Percentiles rank a stretch among this genome's conserved stretches.
Evolutionary conservation across 2,888 invertebrate species (phyloP).

Genomic region (Leucophora obtusa): DNA sequence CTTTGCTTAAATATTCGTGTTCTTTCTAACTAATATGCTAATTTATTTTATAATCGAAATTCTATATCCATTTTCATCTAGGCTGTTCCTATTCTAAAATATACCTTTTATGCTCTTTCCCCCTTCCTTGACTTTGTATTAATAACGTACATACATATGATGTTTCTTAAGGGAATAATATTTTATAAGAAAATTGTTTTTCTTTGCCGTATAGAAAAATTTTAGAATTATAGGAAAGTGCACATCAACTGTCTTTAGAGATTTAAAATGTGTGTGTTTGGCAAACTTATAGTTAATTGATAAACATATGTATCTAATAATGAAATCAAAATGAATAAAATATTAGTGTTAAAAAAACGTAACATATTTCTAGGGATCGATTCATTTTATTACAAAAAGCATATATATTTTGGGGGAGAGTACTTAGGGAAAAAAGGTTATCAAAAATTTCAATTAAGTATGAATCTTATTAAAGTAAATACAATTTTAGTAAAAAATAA

Average conservation of each 20-base stretch:
- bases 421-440: neutral
- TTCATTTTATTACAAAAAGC: slow-evolving; percentile 18
- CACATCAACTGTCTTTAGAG: slow-evolving; percentile 9
- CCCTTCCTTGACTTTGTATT: neutral
- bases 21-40: slow-evolving; percentile 21
- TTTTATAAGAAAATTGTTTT: slow-evolving; percentile 17
- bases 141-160: neutral
- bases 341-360: neutral
- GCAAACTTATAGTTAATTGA: slow-evolving; percentile 27
- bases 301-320: slow-evolving; percentile 1
- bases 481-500: too few relatives aligned
- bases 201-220: neutral
- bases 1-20: too few relatives aligned
- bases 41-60: slow-evolving; percentile 25
- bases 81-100: neutral
- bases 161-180: slow-evolving; percentile 21
- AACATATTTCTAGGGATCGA: slow-evolving; percentile 42
- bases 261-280: slow-evolving; percentile 16
- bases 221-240: neutral
- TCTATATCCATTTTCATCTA: slow-evolving; percentile 3
- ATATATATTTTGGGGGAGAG: neutral
- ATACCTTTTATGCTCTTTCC: neutral
- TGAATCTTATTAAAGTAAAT: too few relatives aligned
- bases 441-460: too few relatives aligned
- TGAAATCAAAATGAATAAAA: slow-evolving; percentile 27